Conservation (phyloP, 2,113 vertebrate species). For the Embiotoca jacksoni region DNA sequence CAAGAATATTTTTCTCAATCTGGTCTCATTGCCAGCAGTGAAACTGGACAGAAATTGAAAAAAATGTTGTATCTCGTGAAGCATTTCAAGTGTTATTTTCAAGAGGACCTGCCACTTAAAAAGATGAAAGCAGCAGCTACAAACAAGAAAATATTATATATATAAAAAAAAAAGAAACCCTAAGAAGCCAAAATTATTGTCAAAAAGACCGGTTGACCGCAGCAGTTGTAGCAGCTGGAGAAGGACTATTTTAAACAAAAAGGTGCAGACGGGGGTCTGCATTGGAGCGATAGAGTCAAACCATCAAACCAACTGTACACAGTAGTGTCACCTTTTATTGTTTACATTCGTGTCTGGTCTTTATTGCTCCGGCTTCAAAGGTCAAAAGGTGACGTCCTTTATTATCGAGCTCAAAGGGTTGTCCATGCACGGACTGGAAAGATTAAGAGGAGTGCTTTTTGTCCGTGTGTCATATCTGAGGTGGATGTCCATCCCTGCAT, state of each 20-base stretch:
- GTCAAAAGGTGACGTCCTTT: conserved; percentile 32
- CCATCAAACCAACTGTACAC: conserved; percentile 8
- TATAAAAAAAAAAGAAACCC: background rate
- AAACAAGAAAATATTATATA: background rate
- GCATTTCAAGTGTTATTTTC: conserved; percentile 6
- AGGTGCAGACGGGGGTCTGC: conserved; percentile 17
- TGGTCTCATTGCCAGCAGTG: conserved; percentile 1
- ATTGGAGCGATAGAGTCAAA: conserved; percentile 16
- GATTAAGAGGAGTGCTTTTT: conserved; percentile 49
- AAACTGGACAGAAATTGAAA: background rate
- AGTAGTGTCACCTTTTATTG: conserved; percentile 45
- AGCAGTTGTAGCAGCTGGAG: background rate
- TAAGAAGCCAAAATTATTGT: background rate
- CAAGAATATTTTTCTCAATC: background rate
- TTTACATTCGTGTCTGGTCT: conserved; percentile 25
- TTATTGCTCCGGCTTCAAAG: conserved; percentile 33
- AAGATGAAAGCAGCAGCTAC: background rate
- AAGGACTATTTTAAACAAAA: conserved; percentile 4
- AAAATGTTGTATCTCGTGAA: background rate
- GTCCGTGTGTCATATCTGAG: conserved; percentile 19
- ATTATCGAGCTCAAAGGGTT: background rate
- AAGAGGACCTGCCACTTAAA: background rate
- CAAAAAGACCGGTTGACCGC: background rate
- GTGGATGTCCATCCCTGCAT: background rate
- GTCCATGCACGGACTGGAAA: conserved; percentile 34